Evolutionary conservation across 2,888 invertebrate species (phyloP).

Genomic region (Norana najaformis): DNA sequence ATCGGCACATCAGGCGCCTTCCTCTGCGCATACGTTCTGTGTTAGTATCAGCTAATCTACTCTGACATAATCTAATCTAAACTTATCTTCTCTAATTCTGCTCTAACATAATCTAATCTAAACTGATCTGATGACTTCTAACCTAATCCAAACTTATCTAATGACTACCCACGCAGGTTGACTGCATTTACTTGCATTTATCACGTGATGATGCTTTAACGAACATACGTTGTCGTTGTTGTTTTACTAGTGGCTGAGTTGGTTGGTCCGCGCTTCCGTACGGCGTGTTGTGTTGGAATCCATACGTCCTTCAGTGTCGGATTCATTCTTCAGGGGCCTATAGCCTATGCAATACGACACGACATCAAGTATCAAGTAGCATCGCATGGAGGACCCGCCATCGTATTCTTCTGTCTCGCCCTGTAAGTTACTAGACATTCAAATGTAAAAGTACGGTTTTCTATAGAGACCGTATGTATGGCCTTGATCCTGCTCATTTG

Average conservation of each 20-base stretch:
- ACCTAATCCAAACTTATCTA: no score
- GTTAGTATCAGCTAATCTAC: constrained; percentile 25
- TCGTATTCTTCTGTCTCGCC: constrained; percentile 26
- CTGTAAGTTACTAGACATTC: constrained; percentile 34
- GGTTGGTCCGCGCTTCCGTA: constrained; percentile 32
- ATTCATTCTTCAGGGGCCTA: constrained; percentile 35
- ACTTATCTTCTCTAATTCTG: no score
- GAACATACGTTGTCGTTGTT: not conserved
- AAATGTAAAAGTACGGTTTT: no score
- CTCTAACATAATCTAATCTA: no score
- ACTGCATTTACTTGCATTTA: not conserved
- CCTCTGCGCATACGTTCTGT: constrained; percentile 30
- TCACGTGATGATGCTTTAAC: no score
- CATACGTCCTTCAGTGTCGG: constrained; percentile 39
- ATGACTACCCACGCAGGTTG: no score
- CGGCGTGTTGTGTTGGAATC: constrained; percentile 31
- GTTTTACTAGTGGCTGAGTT: constrained; percentile 40
- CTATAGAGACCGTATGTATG: no score
- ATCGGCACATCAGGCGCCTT: constrained; percentile 20
- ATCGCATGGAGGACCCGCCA: constrained; percentile 23
- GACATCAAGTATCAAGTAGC: constrained; percentile 35
- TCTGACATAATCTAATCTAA: no score
- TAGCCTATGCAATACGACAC: constrained; percentile 39
- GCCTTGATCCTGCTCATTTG: no score
- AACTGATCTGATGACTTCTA: no score